Base-by-base conservation (phyloP, 2,888 invertebrate species). In the Amiota mariae region DNA sequence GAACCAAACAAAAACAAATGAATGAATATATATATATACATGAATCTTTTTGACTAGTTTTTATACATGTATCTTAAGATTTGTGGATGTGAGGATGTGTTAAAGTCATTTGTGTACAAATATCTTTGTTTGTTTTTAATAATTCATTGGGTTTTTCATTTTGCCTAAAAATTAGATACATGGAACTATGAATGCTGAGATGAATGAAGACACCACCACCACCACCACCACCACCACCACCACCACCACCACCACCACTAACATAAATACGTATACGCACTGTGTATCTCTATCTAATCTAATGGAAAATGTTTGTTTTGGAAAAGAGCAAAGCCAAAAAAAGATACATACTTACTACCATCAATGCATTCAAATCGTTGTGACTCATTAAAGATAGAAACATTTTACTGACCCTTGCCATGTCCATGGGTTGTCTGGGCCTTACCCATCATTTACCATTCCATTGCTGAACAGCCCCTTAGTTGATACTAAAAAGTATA, bases 301-400 rank as follows among this genome's bases (percentile, higher is more conserved):
- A 86, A 84, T 86, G 85, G 85, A 84, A 86, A 86, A 83, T 84
- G 82, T 85, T 82, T 85, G 86, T 82, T 83, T 79, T 74, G 78
- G 85, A 84, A 81, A 20, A 18, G 15, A 59, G 59, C 59, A n/a
- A 59, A 59, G 8, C 24, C 20, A 13, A 20, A 83, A 85, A 84
- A 85, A 85, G n/a, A n/a, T n/a, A n/a, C n/a, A 77, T 75, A 73
- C 70, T 72, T 2, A 24, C 1, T 24, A 24, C 24, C 24, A 24
- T 24, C 3, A 24, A 24, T 61, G 66, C 63, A 56, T 36, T 76
- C 36, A 36, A 36, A 72, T 75, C 15, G 10, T 9, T 66, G n/a
- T 86, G 84, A 83, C 81, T 85, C 85, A 84, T 74, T 78, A 66
- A 64, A 74, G 70, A 74, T 54, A 63, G 46, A 10, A 71, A 56